phyloP scores from a whole-genome alignment of 35 echinoderm and acorn worm genomes.

The Lytechinus pictus region DNA sequence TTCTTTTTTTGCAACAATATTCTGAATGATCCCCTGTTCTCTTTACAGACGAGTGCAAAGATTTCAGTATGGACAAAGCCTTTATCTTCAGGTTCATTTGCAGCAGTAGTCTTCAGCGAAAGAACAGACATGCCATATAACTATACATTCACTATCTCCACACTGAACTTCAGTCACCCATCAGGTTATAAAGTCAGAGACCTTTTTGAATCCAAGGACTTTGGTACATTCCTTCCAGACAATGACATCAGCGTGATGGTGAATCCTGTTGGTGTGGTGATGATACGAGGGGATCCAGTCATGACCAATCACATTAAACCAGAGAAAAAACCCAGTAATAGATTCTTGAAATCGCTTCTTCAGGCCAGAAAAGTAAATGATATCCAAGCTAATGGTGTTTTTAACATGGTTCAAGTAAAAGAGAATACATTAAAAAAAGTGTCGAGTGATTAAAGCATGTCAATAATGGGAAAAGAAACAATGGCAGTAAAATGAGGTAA shows the following conservation, averaged over 20 bases:
- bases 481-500: too few species aligned
- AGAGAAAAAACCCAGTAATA: background rate
- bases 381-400: too few species aligned
- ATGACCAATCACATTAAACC: background rate
- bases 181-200: constrained; percentile 67
- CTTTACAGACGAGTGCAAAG: background rate
- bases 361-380: too few species aligned
- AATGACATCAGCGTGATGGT: constrained; percentile 52
- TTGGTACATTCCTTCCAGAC: constrained; percentile 55
- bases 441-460: too few species aligned
- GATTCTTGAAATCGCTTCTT: too few species aligned
- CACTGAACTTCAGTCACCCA: constrained; percentile 50
- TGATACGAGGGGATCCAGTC: constrained; percentile 58
- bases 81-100: constrained; percentile 52
- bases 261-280: constrained; percentile 73
- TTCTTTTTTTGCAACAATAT: too few species aligned
- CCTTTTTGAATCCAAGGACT: constrained; percentile 66
- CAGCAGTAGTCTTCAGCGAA: constrained; percentile 76
- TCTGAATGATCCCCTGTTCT: too few species aligned
- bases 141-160: constrained; percentile 36
- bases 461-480: too few species aligned
- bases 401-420: too few species aligned
- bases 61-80: constrained; percentile 84
- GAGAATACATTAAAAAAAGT: too few species aligned
- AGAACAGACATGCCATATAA: constrained; percentile 53